Evolutionary conservation across 2,797 vertebrate genomes (phyloP), one percentile per base, ranked within the genome.

Genomic region (Todus mexicanus): DNA sequence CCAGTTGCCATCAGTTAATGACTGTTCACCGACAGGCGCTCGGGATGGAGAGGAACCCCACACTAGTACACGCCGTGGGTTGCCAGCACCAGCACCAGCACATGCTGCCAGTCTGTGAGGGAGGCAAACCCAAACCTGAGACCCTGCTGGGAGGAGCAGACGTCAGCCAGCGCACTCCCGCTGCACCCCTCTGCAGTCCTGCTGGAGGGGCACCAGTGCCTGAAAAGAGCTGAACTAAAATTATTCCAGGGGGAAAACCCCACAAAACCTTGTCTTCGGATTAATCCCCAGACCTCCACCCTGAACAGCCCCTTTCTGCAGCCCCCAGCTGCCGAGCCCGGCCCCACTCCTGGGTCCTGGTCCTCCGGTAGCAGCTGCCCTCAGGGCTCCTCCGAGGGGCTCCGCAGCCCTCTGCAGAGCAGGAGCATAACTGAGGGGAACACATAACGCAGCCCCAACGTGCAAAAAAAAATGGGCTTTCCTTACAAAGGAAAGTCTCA

Each of bases 341-440:
- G 85, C 75, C 69, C 83, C 9, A 0, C 94, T 92, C 93, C 91
- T 94, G 95, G 96, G 93, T 93, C 92, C 95, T 43, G 51, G 76
- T 94, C 84, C 84, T 69, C 73, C 5, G 3, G 73, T 92, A 77
- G 92, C 79, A 90, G 87, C 95, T 56, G 80, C 79, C 84, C 57
- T 18, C 25, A 5, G 87, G 92, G 84, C 70, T 93, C 69, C 69
- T 86, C 88, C 87, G n/a, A 72, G 69, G 92, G 69, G 87, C 70
- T 92, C 64, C 1, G 0, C 69, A 75, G 48, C 64, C 65, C 73
- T 72, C 60, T 70, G 66, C 15, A 14, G 40, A 88, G 70, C 38
- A 21, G 1, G 33, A 88, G 78, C 61, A 59, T 48, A 56, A 57
- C 65, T 42, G 5, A 75, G 80, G 72, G 75, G 92, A 89, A 93